phyloP scores from a whole-genome alignment of 2,797 vertebrate species.

The Monodelphis domestica region DNA sequence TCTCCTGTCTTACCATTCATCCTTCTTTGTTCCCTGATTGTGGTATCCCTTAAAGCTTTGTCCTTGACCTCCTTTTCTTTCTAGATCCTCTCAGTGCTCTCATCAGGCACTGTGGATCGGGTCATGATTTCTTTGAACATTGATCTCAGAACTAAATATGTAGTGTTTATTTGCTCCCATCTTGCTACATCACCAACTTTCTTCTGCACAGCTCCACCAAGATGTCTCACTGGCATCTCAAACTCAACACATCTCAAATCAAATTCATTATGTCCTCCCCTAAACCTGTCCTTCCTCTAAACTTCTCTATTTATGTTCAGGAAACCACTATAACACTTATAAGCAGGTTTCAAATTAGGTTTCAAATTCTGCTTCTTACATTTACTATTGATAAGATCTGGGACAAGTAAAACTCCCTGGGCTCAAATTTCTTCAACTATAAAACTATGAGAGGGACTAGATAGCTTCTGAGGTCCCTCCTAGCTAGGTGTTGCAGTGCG shows the following conservation, averaged over 20 bases:
- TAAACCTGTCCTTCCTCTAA: background rate
- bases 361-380: background rate
- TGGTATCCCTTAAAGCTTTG: background rate
- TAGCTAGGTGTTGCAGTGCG: too few species aligned
- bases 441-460: background rate
- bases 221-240: background rate
- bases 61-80: background rate
- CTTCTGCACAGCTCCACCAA: background rate
- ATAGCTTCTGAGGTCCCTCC: background rate
- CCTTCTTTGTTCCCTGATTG: background rate
- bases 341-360: too few species aligned
- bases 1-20: background rate
- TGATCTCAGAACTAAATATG: background rate
- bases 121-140: background rate
- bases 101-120: background rate
- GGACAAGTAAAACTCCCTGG: background rate
- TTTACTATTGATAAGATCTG: background rate
- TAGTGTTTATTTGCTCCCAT: background rate
- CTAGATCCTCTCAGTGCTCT: background rate
- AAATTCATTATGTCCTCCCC: background rate
- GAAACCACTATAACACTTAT: background rate
- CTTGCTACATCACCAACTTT: background rate
- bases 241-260: background rate
- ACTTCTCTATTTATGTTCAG: background rate
- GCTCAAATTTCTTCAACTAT: background rate